These are phyloP conservation scores for Lepidochrysops patricia DNA, from an alignment of 2,888 invertebrate species.

Conservation along the genomic window DNA sequence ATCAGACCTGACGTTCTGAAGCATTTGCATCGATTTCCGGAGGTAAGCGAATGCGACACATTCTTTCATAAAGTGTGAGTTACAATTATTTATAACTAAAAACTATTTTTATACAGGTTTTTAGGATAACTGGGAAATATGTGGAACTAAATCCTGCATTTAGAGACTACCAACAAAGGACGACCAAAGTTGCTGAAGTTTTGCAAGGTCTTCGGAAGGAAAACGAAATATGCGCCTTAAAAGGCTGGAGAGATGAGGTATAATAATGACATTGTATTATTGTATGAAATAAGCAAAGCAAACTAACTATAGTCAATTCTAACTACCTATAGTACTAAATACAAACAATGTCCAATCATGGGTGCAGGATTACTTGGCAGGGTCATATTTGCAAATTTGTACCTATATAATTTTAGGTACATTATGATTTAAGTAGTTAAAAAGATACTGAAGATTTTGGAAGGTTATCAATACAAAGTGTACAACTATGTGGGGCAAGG, in stretches of 20 bases:
- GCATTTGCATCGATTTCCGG: conserved; percentile 86
- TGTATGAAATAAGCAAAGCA: too few species aligned
- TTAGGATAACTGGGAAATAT: conserved; percentile 80
- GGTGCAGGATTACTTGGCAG: too few species aligned
- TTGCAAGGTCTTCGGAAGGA: conserved; percentile 83
- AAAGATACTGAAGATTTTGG: too few species aligned
- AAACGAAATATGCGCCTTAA: conserved; percentile 84
- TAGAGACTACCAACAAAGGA: conserved; percentile 88
- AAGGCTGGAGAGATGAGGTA: conserved; percentile 96
- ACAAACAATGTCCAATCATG: too few species aligned
- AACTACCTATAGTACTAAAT: too few species aligned
- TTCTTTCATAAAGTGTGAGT: conserved; percentile 9
- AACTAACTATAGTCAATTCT: too few species aligned
- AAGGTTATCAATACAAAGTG: too few species aligned
- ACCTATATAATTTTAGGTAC: too few species aligned
- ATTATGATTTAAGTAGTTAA: too few species aligned
- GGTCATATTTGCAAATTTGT: too few species aligned
- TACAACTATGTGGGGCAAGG: too few species aligned
- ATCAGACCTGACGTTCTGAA: conserved; percentile 89
- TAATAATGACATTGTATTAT: conserved; percentile 11
- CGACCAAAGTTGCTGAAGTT: conserved; percentile 84
- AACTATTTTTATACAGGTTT: conserved; percentile 67
- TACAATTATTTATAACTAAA: not conserved
- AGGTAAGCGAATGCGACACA: conserved; percentile 65
- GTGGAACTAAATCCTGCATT: conserved; percentile 92